A percentile compares a stretch with the other conserved stretches of the same genome.
phyloP scores from a whole-genome alignment of 2,888 invertebrate species.

The Microplitis manilae region DNA sequence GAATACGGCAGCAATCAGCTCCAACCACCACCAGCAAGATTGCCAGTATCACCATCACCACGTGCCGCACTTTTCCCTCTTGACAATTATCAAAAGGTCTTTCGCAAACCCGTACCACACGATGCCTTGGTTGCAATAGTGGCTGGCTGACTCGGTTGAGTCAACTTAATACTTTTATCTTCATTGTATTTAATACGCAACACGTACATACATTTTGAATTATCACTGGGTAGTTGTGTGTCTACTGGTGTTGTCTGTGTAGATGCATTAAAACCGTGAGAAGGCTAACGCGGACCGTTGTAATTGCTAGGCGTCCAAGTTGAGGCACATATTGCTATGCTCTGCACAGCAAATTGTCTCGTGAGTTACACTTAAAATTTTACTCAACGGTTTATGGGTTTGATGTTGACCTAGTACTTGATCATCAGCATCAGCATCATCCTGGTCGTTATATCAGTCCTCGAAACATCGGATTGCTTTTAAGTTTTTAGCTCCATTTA shows the following conservation, averaged over 20 bases:
- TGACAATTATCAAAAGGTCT: conserved; percentile 43
- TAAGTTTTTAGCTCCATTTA: no score
- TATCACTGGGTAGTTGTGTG: no score
- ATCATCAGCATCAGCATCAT: not conserved
- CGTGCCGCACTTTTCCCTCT: conserved; percentile 47
- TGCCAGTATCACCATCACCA: conserved; percentile 43
- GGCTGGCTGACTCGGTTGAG: not conserved
- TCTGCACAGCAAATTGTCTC: conserved; percentile 3
- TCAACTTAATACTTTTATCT: conserved; percentile 13
- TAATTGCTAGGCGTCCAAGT: conserved; percentile 28
- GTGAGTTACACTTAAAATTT: not conserved
- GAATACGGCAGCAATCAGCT: no score
- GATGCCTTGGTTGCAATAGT: conserved; percentile 15
- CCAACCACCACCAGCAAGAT: not conserved
- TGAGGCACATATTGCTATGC: conserved; percentile 3
- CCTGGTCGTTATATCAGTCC: not conserved
- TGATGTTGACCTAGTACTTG: not conserved
- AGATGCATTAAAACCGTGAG: conserved; percentile 29
- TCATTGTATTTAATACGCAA: conserved; percentile 13
- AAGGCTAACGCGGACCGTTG: conserved; percentile 35
- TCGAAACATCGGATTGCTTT: no score
- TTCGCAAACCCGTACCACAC: conserved; percentile 46
- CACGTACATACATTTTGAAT: not conserved
- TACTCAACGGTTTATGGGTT: not conserved
- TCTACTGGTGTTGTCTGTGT: not conserved